A percentile compares a stretch with the other conserved stretches of the same genome.
These are phyloP conservation scores for Siphamia tubifer DNA, from an alignment of 2,113 vertebrate genomes.

Conservation along the genomic window DNA sequence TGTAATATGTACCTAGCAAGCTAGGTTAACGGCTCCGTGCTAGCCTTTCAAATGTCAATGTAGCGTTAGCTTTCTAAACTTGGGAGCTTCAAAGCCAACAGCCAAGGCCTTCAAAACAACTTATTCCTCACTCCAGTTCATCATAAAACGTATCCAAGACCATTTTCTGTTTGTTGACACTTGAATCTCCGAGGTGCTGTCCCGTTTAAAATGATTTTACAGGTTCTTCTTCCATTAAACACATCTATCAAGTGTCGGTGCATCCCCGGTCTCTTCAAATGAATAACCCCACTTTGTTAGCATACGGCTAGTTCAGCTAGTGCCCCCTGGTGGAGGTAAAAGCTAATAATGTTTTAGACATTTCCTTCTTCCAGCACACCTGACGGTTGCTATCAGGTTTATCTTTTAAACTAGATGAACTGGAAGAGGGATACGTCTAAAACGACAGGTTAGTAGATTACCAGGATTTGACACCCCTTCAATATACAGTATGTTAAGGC, in stretches of 20 bases:
- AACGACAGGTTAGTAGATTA: too few species aligned
- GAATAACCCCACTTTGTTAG: slow-evolving; percentile 36
- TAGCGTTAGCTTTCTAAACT: slow-evolving; percentile 49
- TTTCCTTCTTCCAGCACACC: too few species aligned
- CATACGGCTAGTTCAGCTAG: not conserved
- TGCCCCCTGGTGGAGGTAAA: slow-evolving; percentile 30
- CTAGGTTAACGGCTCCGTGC: slow-evolving; percentile 41
- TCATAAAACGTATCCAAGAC: not conserved
- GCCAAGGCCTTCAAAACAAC: not conserved
- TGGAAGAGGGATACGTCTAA: too few species aligned
- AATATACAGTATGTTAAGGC: too few species aligned
- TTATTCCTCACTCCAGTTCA: not conserved
- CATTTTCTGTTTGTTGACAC: not conserved
- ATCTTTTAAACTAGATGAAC: too few species aligned
- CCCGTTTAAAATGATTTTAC: not conserved
- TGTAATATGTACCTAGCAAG: slow-evolving; percentile 39
- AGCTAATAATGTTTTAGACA: too few species aligned
- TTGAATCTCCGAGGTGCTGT: not conserved
- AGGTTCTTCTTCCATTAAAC: slow-evolving; percentile 8
- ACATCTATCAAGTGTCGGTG: slow-evolving; percentile 33
- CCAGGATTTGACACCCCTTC: too few species aligned
- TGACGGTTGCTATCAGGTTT: too few species aligned
- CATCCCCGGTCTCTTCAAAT: slow-evolving; percentile 32
- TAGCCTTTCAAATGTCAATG: slow-evolving; percentile 24
- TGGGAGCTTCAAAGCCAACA: slow-evolving; percentile 32